phyloP scores from a whole-genome alignment of 2,113 vertebrate species.

The Nyctereutes procyonoides region DNA sequence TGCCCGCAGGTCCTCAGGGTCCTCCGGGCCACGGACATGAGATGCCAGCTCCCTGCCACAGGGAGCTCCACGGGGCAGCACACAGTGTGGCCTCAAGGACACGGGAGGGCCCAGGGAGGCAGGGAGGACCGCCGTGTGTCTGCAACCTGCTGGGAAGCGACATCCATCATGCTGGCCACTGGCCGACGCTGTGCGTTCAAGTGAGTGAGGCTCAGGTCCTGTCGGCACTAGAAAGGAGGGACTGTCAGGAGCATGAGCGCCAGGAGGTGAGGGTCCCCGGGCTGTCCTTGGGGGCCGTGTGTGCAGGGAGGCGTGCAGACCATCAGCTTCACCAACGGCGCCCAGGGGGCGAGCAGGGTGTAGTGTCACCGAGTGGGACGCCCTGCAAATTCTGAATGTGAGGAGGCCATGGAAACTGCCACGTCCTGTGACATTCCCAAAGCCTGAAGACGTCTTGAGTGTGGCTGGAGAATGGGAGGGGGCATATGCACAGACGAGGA shows the following conservation, averaged over 20 bases:
- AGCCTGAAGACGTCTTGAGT: no score
- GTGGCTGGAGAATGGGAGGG: neutral
- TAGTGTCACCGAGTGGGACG: no score
- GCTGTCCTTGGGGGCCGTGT: neutral
- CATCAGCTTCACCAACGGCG: neutral
- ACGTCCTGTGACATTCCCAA: rapidly evolving
- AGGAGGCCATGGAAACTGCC: neutral
- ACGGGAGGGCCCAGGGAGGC: neutral
- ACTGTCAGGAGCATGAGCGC: no score
- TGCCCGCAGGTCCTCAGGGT: neutral
- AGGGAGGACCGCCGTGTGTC: neutral
- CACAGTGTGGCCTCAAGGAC: no score
- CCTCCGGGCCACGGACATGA: neutral
- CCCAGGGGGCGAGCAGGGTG: neutral
- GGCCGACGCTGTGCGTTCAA: neutral
- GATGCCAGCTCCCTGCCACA: neutral
- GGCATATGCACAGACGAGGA: neutral
- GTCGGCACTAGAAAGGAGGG: neutral
- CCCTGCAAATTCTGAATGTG: neutral
- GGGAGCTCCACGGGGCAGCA: neutral
- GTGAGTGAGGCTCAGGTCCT: neutral
- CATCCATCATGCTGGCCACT: neutral
- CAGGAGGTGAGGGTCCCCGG: neutral
- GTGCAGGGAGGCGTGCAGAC: neutral
- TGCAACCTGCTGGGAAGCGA: neutral